Conservation (phyloP, 2,888 invertebrate species). For the Tetropium fuscum region DNA sequence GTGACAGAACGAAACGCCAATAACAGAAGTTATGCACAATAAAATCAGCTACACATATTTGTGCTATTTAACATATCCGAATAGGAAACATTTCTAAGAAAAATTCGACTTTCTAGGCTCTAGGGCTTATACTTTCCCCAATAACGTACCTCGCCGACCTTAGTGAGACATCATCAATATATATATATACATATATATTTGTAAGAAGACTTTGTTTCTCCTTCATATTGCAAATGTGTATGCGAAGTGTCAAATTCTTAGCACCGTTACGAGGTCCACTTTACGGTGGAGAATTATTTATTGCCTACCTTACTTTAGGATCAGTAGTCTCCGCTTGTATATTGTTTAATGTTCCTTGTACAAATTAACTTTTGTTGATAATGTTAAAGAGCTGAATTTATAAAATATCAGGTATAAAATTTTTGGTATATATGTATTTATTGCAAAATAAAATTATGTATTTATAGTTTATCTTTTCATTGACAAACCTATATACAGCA, state of each 20-base stretch:
- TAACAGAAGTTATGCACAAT: too few species aligned
- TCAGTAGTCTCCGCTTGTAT: conserved; percentile 32
- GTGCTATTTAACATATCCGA: too few species aligned
- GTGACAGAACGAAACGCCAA: too few species aligned
- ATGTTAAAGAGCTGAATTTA: conserved; percentile 44
- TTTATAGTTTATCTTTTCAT: conserved; percentile 34
- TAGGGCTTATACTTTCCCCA: too few species aligned
- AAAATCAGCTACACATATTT: too few species aligned
- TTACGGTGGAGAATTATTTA: conserved; percentile 24
- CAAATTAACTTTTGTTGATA: conserved; percentile 42
- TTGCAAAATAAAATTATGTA: conserved; percentile 47
- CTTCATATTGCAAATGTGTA: neutral
- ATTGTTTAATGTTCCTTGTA: conserved; percentile 43
- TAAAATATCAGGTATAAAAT: conserved; percentile 36
- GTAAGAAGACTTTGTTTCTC: neutral
- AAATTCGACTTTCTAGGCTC: too few species aligned
- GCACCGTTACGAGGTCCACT: conserved; percentile 13
- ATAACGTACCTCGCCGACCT: too few species aligned
- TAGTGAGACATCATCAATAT: too few species aligned
- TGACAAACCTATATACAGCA: too few species aligned
- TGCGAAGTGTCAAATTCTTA: conserved; percentile 9
- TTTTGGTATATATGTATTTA: conserved; percentile 47
- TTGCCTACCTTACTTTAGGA: conserved; percentile 7
- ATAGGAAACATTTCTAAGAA: too few species aligned
- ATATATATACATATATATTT: too few species aligned